Evolutionary conservation across 2,888 invertebrate species (phyloP), one percentile per base, ranked within the genome.

Genomic region (Drosophila picticornis): DNA sequence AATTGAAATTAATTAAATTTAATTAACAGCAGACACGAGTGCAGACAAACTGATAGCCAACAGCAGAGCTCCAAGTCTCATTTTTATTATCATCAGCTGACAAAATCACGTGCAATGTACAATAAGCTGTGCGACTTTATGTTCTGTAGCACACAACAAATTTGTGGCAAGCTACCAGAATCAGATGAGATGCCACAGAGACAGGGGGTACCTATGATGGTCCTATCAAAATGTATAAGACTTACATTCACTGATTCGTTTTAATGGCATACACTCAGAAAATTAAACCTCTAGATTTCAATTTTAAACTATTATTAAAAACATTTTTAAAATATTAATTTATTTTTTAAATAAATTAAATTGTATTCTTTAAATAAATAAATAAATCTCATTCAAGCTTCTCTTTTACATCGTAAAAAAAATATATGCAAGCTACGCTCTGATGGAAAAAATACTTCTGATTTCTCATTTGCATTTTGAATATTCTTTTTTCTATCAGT

Each of bases 1-100:
- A 88, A 90, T 90, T 90, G 68, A 83, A 90, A 88, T 88, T 88
- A 90, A 90, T 90, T 90, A 77, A 88, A 83, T 90, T 90, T 85
- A 88, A 90, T 85, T 88, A 89, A 82, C 73, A 62, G 53, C 69
- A 69, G 53, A 73, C 86, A 72, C 75, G 67, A 75, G 81, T 58
- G 46, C 68, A 55, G 55, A 63, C 64, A 80, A 78, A 69, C 59
- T 58, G 55, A 40, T 53, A 46, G 27, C 40, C 50, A 59, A 40
- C 80, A 60, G 67, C 77, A 67, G 72, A 69, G 67, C 65, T 63
- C 67, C 80, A 69, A 84, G 69, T 77, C 72, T 70, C 83, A 71
- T 82, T 91, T 91, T 86, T 87, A 91, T 88, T 88, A 91, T 90
- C 90, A 83, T 71, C 75, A 73, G 67, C 81, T 91, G 91, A 88